These are phyloP conservation scores for Astreopora myriophthalma DNA, from an alignment of 64 coral and sea anemone genomes.

Conservation along the genomic window DNA sequence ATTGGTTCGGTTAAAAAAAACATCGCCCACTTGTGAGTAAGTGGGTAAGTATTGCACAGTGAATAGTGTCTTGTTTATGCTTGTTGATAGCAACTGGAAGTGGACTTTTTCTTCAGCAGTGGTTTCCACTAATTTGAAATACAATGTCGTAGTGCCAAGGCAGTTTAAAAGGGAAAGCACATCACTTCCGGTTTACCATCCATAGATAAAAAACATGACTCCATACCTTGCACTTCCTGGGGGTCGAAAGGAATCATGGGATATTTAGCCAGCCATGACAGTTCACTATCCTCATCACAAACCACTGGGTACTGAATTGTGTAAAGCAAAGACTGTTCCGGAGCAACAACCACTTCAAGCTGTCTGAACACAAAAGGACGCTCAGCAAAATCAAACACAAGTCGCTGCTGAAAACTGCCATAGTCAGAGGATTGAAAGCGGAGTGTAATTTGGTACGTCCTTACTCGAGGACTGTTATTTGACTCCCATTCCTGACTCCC, in stretches of 20 bases:
- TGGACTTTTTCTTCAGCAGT: too few relatives aligned
- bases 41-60: too few relatives aligned
- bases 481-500: constrained; percentile 61
- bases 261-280: constrained; percentile 74
- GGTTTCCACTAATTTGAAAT: too few relatives aligned
- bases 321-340: constrained; percentile 57
- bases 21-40: too few relatives aligned
- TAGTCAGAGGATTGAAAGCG: constrained; percentile 67
- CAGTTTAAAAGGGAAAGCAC: too few relatives aligned
- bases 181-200: too few relatives aligned
- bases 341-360: constrained; percentile 80
- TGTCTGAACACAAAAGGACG: constrained; percentile 58
- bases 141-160: too few relatives aligned
- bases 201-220: too few relatives aligned
- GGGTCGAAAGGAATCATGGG: constrained; percentile 65
- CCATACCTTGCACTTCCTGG: neutral
- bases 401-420: constrained; percentile 81
- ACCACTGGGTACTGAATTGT: constrained; percentile 34
- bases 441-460: constrained; percentile 52
- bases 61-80: too few relatives aligned
- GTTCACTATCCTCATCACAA: constrained; percentile 78
- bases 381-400: constrained; percentile 89
- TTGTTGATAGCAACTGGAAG: too few relatives aligned
- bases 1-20: too few relatives aligned
- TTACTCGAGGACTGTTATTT: neutral